Evolutionary conservation across 2,113 vertebrate species (phyloP), one percentile per base, ranked within the genome.

Genomic region (Charina bottae): DNA sequence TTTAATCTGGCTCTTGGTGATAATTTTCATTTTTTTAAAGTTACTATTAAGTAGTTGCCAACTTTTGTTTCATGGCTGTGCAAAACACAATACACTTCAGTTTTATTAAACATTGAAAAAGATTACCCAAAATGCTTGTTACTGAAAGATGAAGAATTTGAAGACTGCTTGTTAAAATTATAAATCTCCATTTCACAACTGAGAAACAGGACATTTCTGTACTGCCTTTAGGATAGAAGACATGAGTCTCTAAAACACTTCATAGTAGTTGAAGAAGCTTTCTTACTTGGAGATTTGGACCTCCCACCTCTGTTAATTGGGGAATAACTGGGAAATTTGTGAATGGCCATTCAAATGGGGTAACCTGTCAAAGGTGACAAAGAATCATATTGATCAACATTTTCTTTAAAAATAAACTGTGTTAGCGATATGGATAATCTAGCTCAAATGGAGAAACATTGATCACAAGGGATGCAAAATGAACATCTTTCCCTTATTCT

Each of bases 281-380:
- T 23, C 86, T 92, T 89, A 88, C 86, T 53, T 88, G 68, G 1
- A 9, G 10, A n/a, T 88, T 92, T 37, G 68, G 55, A 17, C n/a
- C 33, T 91, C 49, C 90, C 53, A 83, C 37, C 17, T 92, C 64
- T 84, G 68, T 56, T 5, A 24, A 24, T 33, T 87, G 59, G 26
- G 68, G 28, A 2, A 55, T 17, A 33, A 60, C 19, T 24, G 91
- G 91, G 21, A 88, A 89, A 88, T 83, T 88, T 83, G 42, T 12
- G 53, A 60, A 83, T 2, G 86, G 37, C 85, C 37, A 53, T 89
- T 83, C 91, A 83, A 83, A 0, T 60, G 37, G 53, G 46, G 33
- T 23, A 64, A 37, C 12, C 23, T 17, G 60, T 83, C 24, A 92
- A 6, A 19, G 42, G 88, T 62, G 49, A 56, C 10, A 86, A 91